Evolutionary conservation across 2,113 vertebrate species (phyloP).

Genomic region (Parus major): DNA sequence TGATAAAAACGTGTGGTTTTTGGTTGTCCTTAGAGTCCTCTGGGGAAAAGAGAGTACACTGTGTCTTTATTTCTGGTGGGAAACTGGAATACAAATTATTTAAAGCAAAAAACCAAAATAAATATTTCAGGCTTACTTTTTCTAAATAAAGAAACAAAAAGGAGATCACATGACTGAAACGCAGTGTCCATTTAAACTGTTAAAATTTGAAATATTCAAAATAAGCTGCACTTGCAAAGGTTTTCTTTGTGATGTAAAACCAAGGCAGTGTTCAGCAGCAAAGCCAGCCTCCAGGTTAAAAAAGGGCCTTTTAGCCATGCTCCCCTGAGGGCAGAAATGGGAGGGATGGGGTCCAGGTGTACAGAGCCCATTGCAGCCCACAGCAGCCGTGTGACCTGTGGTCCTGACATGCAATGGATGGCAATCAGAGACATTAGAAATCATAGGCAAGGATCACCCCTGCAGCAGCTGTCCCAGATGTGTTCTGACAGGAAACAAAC

Average conservation of each 20-base stretch:
- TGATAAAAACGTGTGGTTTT: background rate
- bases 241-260: background rate
- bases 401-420: accelerated
- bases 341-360: accelerated
- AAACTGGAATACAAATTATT: background rate
- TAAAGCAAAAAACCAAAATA: background rate
- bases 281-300: background rate
- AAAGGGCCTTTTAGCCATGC: background rate
- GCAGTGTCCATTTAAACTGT: background rate
- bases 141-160: background rate
- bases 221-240: background rate
- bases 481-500: background rate
- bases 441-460: background rate
- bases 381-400: accelerated
- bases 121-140: background rate
- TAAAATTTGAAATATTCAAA: background rate
- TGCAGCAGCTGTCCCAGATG: background rate
- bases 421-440: background rate
- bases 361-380: background rate
- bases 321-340: background rate
- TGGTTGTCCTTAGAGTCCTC: background rate
- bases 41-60: background rate
- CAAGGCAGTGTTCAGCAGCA: accelerated
- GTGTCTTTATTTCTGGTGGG: background rate
- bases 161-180: background rate